Base-by-base conservation (phyloP, 1,140 invertebrate species). In the Leguminivora glycinivorella region DNA sequence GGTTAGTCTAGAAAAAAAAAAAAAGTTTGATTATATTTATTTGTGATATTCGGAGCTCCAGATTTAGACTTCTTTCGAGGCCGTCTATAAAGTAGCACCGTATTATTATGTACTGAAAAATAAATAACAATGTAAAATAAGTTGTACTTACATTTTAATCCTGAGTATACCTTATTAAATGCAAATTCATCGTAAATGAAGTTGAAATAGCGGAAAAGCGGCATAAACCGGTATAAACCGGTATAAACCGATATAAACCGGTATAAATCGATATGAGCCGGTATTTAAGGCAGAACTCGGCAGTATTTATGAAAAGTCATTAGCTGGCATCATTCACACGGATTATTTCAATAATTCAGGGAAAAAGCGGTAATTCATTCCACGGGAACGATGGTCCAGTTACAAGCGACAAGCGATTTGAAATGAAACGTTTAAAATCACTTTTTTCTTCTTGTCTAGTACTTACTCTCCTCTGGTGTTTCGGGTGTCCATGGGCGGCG, bases 291-390 rank as follows among this genome's bases (percentile, higher is more conserved):
- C 1, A 6, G 43, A 9, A 52, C 43, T 22, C 43, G 17, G 70
- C 70, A 58, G 56, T 60, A 68, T 68, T 72, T 68, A 63, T 63
- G 29, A 43, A 47, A 71, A 38, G 60, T 74, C 73, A 74, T 74
- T 71, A 74, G 69, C 56, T 56, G 56, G 67, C 67, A 67, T 56
- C 52, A 52, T 34, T 68, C 47, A 66, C 40, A 73, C 68, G 68
- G 72, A 71, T 69, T 74, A 74, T 74, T 74, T 71, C 73, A 74
- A 71, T 74, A 69, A 71, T 74, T 74, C 68, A 52, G 31, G 38
- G 26, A 70, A 71, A 71, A 70, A 70, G 68, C 69, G 60, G 70
- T 74, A 70, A 74, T 71, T 74, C 69, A 19, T 72, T 34, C 38
- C 56, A n/a, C 19, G 12, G 56, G 5, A 14, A 17, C 6, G 22